Base-by-base conservation (phyloP, 2,888 invertebrate species). In the Lycaena phlaeas region DNA sequence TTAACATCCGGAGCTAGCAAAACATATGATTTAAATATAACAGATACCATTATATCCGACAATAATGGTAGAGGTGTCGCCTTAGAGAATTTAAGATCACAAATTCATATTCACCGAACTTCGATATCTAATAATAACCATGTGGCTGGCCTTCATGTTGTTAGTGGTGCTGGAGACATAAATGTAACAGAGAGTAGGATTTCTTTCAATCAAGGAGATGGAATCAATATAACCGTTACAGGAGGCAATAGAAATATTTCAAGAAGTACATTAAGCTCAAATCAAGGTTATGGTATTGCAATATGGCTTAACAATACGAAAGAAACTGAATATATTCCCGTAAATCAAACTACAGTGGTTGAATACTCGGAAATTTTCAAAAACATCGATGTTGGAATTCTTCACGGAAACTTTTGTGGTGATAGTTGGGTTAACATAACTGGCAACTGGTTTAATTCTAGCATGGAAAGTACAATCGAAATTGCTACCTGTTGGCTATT, bases 41-140 rank as follows among this genome's bases (percentile, higher is more conserved):
- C 92, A 1, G 91, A 94, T 57, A 93, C 95, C 1, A 89, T 90
- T 25, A 89, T 98, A 44, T 90, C 91, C 2, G 92, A 94, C 65
- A 99, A 99, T 76, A 92, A 92, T 52, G 98, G 98, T 0, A 90
- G 97, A 64, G 99, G 99, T n/a, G 89, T 99, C 38, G 93, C 89
- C n/a, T 89, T 95, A 9, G 95, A 97, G 68, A 95, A 96, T 67
- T 86, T 98, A 41, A 88, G 97, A 59, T 95, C 95, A 10, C 93
- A 92, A 63, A 73, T 97, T n/a, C 92, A 94, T 65, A 87, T 98
- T 36, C 92, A 95, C 58, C 88, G 91, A 27, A 92, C 92, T 7
- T 90, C 92, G 0, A 88, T 98, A 37, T 92, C 93, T 0, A 92
- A 93, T 58, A 97, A 97, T 64, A 91, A 92, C 46, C 93, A 97